Percentiles rank a stretch among this genome's conserved stretches.
phyloP scores from a whole-genome alignment of 2,797 vertebrate species.

The Lateolabrax maculatus region DNA sequence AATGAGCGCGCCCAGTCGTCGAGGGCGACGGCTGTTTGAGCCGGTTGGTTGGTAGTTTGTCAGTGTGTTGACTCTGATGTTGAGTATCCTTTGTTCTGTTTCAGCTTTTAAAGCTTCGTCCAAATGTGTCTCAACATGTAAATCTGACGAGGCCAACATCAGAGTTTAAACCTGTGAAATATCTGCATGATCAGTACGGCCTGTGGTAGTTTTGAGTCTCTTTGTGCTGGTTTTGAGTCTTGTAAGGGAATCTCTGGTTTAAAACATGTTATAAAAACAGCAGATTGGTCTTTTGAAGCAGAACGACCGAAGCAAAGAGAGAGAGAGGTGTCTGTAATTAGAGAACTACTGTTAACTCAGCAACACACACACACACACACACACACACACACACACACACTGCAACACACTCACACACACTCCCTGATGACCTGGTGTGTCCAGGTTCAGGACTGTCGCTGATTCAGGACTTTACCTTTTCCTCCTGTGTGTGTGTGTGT shows the following conservation, averaged over 20 bases:
- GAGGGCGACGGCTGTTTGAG: not conserved
- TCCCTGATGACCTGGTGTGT: slow-evolving; percentile 64
- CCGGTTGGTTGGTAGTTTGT: not conserved
- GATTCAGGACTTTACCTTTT: slow-evolving; percentile 77
- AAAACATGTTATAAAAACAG: not conserved
- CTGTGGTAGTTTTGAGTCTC: not conserved
- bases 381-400: slow-evolving; percentile 28
- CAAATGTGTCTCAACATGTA: too few species aligned
- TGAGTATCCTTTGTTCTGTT: too few species aligned
- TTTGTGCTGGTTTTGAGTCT: not conserved
- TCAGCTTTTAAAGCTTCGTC: too few species aligned
- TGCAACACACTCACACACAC: slow-evolving; percentile 28
- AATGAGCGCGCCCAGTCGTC: slow-evolving; percentile 37
- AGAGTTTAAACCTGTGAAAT: too few species aligned
- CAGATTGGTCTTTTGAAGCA: not conserved
- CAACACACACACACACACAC: slow-evolving; percentile 30
- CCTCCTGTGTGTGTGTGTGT: slow-evolving; percentile 35
- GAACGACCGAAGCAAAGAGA: slow-evolving; percentile 1
- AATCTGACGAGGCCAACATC: too few species aligned
- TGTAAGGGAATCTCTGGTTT: not conserved
- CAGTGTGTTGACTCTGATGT: not conserved
- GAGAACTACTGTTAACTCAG: slow-evolving; percentile 67
- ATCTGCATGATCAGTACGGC: too few species aligned
- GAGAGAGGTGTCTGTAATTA: slow-evolving; percentile 59
- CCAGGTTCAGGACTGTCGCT: slow-evolving; percentile 75